Evolutionary conservation across 2,888 invertebrate species (phyloP).

Genomic region (Erebia palarica): DNA sequence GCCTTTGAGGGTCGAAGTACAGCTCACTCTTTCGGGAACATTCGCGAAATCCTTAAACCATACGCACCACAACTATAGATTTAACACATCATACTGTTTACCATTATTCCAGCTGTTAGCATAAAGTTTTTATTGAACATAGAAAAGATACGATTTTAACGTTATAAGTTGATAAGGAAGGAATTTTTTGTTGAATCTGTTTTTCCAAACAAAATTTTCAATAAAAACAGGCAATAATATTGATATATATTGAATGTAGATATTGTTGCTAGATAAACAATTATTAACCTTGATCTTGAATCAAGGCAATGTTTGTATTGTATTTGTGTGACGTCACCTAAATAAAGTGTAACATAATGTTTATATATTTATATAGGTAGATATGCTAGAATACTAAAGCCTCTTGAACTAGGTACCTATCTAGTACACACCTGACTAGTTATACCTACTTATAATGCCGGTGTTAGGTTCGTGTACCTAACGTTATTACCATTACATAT

Average conservation of each 20-base stretch:
- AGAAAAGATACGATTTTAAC: no score
- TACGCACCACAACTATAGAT: neutral
- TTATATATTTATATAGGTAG: neutral
- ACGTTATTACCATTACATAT: no score
- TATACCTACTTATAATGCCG: no score
- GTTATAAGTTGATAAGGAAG: neutral
- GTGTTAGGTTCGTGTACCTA: no score
- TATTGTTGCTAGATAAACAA: conserved; percentile 18
- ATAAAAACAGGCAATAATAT: neutral
- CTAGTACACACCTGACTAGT: neutral
- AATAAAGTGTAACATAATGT: conserved; percentile 16
- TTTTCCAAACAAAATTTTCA: conserved; percentile 2
- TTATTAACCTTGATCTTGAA: conserved; percentile 26
- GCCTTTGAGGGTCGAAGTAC: neutral
- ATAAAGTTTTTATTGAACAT: no score
- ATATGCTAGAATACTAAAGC: neutral
- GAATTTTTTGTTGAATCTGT: neutral
- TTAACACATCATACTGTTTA: neutral
- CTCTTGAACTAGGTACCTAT: neutral
- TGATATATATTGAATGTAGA: neutral
- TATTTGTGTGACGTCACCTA: neutral
- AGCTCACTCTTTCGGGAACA: conserved; percentile 4
- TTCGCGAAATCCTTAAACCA: conserved; percentile 16
- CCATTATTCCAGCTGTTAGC: neutral
- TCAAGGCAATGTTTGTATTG: conserved; percentile 15